A percentile compares a stretch with the other conserved stretches of the same genome.
Conservation (phyloP, 2,797 vertebrate genomes). For the Amblyopsis hoosieri region DNA sequence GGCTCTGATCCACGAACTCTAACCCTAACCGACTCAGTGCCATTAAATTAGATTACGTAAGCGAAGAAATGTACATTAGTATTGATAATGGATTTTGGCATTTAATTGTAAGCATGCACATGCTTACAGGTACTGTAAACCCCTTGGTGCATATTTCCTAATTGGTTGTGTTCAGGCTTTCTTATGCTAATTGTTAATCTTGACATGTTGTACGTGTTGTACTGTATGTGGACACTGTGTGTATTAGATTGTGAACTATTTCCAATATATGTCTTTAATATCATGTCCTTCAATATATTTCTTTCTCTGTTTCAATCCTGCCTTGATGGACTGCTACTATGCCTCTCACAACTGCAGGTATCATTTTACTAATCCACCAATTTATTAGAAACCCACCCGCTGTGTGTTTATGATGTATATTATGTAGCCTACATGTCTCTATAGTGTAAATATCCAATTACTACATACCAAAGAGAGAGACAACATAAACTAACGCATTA, state of each 20-base stretch:
- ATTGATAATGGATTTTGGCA: not conserved
- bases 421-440: constrained; percentile 1
- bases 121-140: too few relatives aligned
- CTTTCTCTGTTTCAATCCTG: not conserved
- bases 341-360: constrained; percentile 3
- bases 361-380: constrained; percentile 12
- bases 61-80: not conserved
- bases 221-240: too few relatives aligned
- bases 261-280: not conserved
- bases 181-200: constrained; percentile 2
- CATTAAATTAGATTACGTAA: too few relatives aligned
- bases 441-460: not conserved
- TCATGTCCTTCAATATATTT: not conserved
- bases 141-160: too few relatives aligned
- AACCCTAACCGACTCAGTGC: too few relatives aligned
- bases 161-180: too few relatives aligned
- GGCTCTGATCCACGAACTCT: too few relatives aligned
- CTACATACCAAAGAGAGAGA: not conserved
- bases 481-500: not conserved
- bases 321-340: not conserved
- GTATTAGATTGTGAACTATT: too few relatives aligned
- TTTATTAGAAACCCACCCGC: not conserved
- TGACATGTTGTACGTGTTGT: not conserved
- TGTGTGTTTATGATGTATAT: not conserved
- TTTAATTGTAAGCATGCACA: too few relatives aligned